Evolutionary conservation across 2,888 invertebrate species (phyloP).

Genomic region (Lepidochitona cinerea): DNA sequence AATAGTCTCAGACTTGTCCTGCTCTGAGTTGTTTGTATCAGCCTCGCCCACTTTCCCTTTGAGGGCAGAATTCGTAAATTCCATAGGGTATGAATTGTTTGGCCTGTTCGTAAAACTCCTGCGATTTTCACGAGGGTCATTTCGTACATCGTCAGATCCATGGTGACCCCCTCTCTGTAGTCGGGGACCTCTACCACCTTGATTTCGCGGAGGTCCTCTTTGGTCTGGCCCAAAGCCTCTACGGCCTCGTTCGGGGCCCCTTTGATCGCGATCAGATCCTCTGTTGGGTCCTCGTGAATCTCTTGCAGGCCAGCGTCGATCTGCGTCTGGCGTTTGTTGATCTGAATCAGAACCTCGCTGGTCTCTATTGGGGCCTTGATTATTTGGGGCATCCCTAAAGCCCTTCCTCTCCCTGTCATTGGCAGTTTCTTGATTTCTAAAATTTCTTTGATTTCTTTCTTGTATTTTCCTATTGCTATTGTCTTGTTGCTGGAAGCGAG

Average conservation of each 20-base stretch:
- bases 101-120: neutral
- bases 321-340: no score
- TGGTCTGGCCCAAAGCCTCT: slow-evolving; percentile 27
- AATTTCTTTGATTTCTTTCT: no score
- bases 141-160: neutral
- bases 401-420: no score
- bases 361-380: no score
- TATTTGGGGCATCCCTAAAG: no score
- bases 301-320: neutral
- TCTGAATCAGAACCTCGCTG: no score
- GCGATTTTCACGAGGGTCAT: neutral
- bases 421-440: no score
- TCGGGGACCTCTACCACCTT: slow-evolving; percentile 13
- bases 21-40: slow-evolving; percentile 7
- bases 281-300: slow-evolving; percentile 13
- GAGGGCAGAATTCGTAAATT: slow-evolving; percentile 26
- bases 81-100: slow-evolving; percentile 9
- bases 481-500: no score
- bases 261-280: slow-evolving; percentile 29
- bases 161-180: slow-evolving; percentile 9
- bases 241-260: slow-evolving; percentile 17
- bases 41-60: neutral
- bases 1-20: neutral
- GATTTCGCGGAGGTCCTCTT: neutral
- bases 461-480: no score